Percentiles rank a stretch among this genome's conserved stretches.
Evolutionary conservation across 2,113 vertebrate species (phyloP).

Genomic region (Ammodytes dubius): DNA sequence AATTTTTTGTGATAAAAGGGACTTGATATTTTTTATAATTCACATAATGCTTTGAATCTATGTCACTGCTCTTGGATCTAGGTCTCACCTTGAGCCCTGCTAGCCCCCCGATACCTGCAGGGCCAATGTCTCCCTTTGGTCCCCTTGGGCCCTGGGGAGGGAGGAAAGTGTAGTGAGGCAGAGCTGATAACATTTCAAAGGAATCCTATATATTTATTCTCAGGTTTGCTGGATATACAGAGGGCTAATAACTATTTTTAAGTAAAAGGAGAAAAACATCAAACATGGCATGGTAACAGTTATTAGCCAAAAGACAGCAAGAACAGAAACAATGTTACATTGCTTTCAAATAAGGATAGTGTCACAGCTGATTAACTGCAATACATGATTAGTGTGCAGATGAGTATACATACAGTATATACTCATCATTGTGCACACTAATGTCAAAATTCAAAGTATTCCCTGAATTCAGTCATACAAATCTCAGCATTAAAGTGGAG

Average conservation of each 20-base stretch:
- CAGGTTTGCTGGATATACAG: background rate
- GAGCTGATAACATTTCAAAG: background rate
- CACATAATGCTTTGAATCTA: background rate
- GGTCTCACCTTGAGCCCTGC: constrained; percentile 81
- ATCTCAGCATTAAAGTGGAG: background rate
- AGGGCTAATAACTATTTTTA: background rate
- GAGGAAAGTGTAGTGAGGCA: background rate
- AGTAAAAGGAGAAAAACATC: background rate
- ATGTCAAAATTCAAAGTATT: background rate
- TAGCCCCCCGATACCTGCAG: constrained; percentile 85
- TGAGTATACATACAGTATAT: background rate
- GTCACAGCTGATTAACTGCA: background rate
- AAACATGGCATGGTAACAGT: background rate
- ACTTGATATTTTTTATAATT: background rate
- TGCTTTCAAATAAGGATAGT: background rate
- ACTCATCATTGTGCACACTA: background rate
- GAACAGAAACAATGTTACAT: background rate
- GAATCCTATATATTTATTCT: too few species aligned
- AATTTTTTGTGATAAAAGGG: background rate
- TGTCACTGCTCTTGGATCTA: background rate
- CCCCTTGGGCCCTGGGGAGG: constrained; percentile 88
- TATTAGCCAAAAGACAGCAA: constrained; percentile 43
- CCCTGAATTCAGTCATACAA: background rate
- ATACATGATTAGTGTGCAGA: too few species aligned
- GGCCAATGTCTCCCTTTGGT: constrained; percentile 90